Percentiles rank a stretch among this genome's conserved stretches.
Conservation (phyloP, 2,113 vertebrate genomes). For the Empidonax alnorum region DNA sequence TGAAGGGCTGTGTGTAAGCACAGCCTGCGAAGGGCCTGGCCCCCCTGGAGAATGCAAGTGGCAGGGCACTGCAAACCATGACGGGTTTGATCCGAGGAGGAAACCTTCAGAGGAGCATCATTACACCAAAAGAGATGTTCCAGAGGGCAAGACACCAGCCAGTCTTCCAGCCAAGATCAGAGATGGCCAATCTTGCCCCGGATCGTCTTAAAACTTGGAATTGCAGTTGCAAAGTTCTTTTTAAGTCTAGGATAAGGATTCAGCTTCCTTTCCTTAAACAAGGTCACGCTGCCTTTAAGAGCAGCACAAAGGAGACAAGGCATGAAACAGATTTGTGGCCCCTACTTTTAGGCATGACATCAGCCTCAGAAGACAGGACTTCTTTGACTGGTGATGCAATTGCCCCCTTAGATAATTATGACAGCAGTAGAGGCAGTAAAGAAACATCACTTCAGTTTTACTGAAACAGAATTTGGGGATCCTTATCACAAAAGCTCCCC, state of each 20-base stretch:
- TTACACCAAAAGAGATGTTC: conserved; percentile 15
- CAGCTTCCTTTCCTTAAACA: conserved; percentile 43
- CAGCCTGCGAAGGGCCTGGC: neutral
- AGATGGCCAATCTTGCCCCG: conserved; percentile 14
- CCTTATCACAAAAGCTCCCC: neutral
- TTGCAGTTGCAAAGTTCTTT: conserved; percentile 30
- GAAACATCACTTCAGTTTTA: neutral
- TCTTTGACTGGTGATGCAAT: neutral
- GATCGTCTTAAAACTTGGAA: conserved; percentile 24
- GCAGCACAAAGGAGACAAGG: neutral
- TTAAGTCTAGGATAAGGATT: conserved; percentile 20
- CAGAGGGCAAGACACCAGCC: conserved; percentile 44
- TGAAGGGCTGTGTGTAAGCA: neutral
- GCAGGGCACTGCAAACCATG: neutral
- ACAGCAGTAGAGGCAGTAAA: neutral
- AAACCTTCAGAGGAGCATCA: conserved; percentile 15
- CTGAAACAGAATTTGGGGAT: neutral
- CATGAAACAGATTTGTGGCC: conserved; percentile 19
- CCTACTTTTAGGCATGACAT: conserved; percentile 13
- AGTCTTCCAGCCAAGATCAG: conserved; percentile 56
- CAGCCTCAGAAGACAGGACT: conserved; percentile 15
- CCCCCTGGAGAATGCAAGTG: neutral
- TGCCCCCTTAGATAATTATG: neutral
- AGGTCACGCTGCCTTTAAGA: conserved; percentile 16
- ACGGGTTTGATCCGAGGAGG: neutral